Evolutionary conservation across 2,888 invertebrate species (phyloP).

Genomic region (Elysia crispata): DNA sequence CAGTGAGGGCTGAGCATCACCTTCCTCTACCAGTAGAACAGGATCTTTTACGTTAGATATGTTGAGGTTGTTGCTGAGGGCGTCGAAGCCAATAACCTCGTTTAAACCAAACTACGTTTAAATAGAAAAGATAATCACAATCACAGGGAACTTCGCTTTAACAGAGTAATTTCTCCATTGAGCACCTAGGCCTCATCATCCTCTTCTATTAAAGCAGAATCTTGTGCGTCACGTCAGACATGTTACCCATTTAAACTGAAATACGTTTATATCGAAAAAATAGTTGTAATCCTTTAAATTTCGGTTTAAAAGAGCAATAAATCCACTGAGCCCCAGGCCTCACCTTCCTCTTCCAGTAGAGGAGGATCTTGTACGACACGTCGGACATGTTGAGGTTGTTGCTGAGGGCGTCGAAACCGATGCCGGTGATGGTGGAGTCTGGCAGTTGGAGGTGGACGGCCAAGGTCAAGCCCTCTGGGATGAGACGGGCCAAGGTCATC

Average conservation of each 20-base stretch:
- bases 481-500: slow-evolving; percentile 68
- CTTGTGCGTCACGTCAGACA: slow-evolving; percentile 75
- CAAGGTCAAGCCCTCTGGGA: slow-evolving; percentile 75
- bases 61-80: slow-evolving; percentile 70
- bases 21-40: slow-evolving; percentile 72
- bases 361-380: slow-evolving; percentile 75
- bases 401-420: slow-evolving; percentile 76
- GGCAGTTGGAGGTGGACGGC: slow-evolving; percentile 76
- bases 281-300: background rate
- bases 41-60: too few relatives aligned
- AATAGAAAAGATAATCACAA: too few relatives aligned
- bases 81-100: slow-evolving; percentile 68
- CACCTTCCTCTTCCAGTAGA: slow-evolving; percentile 74
- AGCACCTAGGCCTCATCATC: slow-evolving; percentile 47
- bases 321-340: background rate
- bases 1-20: slow-evolving; percentile 17
- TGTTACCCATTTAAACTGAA: slow-evolving; percentile 36
- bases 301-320: background rate
- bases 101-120: too few relatives aligned
- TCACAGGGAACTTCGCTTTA: too few relatives aligned
- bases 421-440: slow-evolving; percentile 75
- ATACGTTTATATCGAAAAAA: background rate
- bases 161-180: too few relatives aligned
- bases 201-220: slow-evolving; percentile 76
- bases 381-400: slow-evolving; percentile 73